Base-by-base conservation (phyloP, 1,140 invertebrate species). In the Drosophila kohkoa region DNA sequence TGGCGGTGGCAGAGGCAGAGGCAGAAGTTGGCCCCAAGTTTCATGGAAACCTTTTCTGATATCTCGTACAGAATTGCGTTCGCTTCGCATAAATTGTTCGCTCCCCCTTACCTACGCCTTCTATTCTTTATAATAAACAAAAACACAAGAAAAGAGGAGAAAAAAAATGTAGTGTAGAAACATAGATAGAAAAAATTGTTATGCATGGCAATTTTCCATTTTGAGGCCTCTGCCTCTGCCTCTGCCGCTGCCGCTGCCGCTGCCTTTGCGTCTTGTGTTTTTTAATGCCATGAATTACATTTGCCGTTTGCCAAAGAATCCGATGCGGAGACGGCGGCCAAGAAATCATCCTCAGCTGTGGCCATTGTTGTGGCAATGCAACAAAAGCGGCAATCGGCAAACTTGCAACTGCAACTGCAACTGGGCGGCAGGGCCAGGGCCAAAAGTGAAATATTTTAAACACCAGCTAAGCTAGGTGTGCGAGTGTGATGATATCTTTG, bases 191-290 rank as follows among this genome's bases (percentile, higher is more conserved):
- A 58, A 78, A 82, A 83, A 83, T 80, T 88, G 80, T 82, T 88
- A 88, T 88, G 83, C 83, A 88, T 88, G 77, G 83, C 83, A 88
- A 88, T 88, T 88, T 89, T 89, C 77, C 81, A 89, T 89, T 89
- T 88, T 88, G 77, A 88, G 70, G 77, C 80, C 80, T 88, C 77
- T 75, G 77, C 65, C 38, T 79, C 20, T 25, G 20, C 20, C 20
- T 2, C 20, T 20, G 2, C 20, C 20, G 3, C 3, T 25, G 2
- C 20, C 20, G 3, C 3, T 25, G 20, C 20, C 20, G 0, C 3
- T 20, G 20, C 20, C 20, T 20, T 20, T 20, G 20, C 20, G 20
- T 25, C 20, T 25, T 25, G 20, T 67, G 69, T 81, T 75, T 71
- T 85, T 86, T 86, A 88, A 86, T 88, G 80, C 82, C 79, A 86